Percentiles rank a stretch among this genome's conserved stretches.
These are phyloP conservation scores for Barbus barbus DNA, from an alignment of 2,113 vertebrate species.

Conservation along the genomic window DNA sequence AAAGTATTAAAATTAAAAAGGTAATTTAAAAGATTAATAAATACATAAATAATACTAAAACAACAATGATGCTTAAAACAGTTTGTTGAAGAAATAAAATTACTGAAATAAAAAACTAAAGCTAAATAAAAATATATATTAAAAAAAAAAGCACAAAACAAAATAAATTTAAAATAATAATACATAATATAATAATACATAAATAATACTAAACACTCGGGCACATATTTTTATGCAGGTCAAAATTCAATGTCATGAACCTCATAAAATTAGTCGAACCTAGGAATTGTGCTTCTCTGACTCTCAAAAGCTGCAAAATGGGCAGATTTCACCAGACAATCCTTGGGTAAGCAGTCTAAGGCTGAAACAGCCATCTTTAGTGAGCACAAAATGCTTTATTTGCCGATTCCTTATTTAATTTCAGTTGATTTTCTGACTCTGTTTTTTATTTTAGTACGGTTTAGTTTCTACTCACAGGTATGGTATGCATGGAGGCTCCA, in stretches of 20 bases:
- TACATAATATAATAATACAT: not conserved
- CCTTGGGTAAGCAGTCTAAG: not conserved
- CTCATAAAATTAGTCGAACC: not conserved
- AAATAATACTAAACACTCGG: not conserved
- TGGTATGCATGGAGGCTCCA: conserved; percentile 95
- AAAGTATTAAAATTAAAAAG: no score
- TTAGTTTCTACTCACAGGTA: conserved; percentile 85
- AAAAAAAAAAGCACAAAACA: no score
- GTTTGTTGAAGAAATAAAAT: no score
- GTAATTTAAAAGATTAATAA: no score
- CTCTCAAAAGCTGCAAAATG: not conserved
- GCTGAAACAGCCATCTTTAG: not conserved
- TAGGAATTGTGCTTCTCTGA: not conserved
- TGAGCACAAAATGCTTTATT: not conserved
- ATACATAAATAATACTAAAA: not conserved
- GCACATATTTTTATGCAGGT: no score
- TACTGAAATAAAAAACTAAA: no score
- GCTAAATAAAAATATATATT: no score
- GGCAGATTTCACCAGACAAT: not conserved
- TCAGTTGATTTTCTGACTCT: not conserved
- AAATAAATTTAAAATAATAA: no score
- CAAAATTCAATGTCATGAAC: not conserved
- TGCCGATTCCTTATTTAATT: not conserved
- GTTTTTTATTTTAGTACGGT: not conserved
- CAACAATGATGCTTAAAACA: no score